Evolutionary conservation across 2,888 invertebrate genomes (phyloP), one percentile per base, ranked within the genome.

Genomic region (Melanargia galathea): DNA sequence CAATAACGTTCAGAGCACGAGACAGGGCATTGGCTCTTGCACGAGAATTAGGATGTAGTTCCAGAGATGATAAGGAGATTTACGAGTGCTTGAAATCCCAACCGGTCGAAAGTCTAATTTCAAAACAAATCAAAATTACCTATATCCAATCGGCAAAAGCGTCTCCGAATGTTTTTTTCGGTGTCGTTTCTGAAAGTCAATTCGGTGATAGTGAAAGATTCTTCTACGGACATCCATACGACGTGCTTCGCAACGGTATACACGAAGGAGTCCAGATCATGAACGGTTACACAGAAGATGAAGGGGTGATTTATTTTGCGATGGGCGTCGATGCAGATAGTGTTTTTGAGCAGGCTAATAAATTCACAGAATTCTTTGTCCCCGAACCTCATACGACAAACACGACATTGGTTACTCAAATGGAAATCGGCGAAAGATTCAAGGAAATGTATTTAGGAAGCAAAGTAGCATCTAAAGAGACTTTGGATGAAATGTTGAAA

Each of bases 221-320:
- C 69, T 82, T 75, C 65, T 70, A 71, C n/a, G 79, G 76, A n/a
- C 70, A 80, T 20, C 56, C 76, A 1, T 59, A 69, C 30, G 83
- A 92, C 38, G 76, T 78, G 18, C 68, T 88, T 10, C 82, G 86
- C 65, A 78, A 86, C 18, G 93, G 93, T n/a, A 84, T 85, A n/a
- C 83, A 93, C 38, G 74, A 79, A 52, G 79, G 72, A n/a, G 87
- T 94, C 0, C 95, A 95, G 0, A 92, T 95, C 79, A 93, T 96
- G 78, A 86, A 93, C 13, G 96, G 96, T 6, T 79, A 94, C 2
- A 95, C 93, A 18, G 90, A 92, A 0, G 93, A 95, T 49, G 96
- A 96, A 84, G 95, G 96, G 16, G 16, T 78, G 0, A 45, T 77
- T 33, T 57, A 35, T n/a, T 77, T 78, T 68, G 65, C 86, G 2